Percentiles rank a stretch among this genome's conserved stretches.
Conservation (phyloP, 2,797 vertebrate genomes). For the Fistularia commersonii region DNA sequence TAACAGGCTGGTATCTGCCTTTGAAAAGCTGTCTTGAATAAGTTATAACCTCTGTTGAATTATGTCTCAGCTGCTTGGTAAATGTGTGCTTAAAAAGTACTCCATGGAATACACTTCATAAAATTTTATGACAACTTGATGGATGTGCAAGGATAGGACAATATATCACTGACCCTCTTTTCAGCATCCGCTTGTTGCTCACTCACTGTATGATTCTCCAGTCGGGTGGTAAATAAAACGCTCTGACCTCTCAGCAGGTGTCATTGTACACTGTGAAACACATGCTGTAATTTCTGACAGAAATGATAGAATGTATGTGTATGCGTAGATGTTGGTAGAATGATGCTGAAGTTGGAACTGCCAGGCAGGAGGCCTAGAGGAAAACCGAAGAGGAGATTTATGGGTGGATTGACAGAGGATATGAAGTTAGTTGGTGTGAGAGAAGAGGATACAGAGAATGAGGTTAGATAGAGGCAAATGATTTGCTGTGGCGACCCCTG, state of each 20-base stretch:
- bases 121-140: constrained; percentile 56
- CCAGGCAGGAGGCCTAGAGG: too few species aligned
- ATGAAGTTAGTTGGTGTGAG: too few species aligned
- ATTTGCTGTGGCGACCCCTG: too few species aligned
- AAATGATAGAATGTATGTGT: neutral
- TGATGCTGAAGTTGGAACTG: too few species aligned
- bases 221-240: constrained; percentile 11
- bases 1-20: constrained; percentile 39
- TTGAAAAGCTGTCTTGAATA: constrained; percentile 38
- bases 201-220: constrained; percentile 31
- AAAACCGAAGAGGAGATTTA: too few species aligned
- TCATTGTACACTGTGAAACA: constrained; percentile 4
- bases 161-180: constrained; percentile 48
- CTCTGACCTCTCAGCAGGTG: constrained; percentile 18
- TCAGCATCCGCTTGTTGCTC: constrained; percentile 23
- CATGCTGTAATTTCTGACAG: neutral
- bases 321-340: too few species aligned
- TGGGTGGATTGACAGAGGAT: too few species aligned
- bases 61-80: constrained; percentile 55
- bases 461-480: too few species aligned
- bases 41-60: constrained; percentile 55
- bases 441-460: too few species aligned
- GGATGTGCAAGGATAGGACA: constrained; percentile 29
- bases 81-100: constrained; percentile 67
- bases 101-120: constrained; percentile 57